Evolutionary conservation across 2,888 invertebrate species (phyloP).

Genomic region (Sarcophaga variegata): DNA sequence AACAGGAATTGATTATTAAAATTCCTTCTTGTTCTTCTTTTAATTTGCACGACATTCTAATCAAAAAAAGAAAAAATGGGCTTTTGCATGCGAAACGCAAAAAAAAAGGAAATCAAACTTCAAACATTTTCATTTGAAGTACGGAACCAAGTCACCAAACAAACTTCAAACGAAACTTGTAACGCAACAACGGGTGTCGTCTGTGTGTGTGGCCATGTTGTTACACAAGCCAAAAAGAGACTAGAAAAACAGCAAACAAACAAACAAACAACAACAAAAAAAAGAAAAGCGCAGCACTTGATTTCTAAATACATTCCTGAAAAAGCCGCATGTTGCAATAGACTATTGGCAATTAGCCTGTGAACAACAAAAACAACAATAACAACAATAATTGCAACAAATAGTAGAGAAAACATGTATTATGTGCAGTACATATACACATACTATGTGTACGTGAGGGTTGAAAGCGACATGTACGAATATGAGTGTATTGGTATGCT

Average conservation of each 20-base stretch:
- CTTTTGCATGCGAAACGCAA: neutral
- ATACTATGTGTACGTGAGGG: neutral
- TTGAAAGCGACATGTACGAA: neutral
- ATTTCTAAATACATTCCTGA: neutral
- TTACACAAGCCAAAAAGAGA: neutral
- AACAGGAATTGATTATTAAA: neutral
- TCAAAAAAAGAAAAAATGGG: neutral
- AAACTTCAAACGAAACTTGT: neutral
- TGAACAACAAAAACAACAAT: neutral
- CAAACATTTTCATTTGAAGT: neutral
- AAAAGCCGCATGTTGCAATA: neutral
- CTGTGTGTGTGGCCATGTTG: neutral
- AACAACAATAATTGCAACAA: neutral
- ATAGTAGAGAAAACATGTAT: neutral
- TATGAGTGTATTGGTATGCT: neutral
- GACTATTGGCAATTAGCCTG: conserved; percentile 42
- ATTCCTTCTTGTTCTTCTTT: neutral
- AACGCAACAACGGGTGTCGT: neutral
- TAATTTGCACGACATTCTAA: neutral
- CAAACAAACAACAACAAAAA: no score
- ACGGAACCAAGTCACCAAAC: neutral
- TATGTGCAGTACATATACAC: neutral
- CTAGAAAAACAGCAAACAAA: no score
- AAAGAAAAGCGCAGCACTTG: neutral
- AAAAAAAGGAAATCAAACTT: neutral